Evolutionary conservation across 2,888 invertebrate species (phyloP).

Genomic region (Hipparchia sbordonii): DNA sequence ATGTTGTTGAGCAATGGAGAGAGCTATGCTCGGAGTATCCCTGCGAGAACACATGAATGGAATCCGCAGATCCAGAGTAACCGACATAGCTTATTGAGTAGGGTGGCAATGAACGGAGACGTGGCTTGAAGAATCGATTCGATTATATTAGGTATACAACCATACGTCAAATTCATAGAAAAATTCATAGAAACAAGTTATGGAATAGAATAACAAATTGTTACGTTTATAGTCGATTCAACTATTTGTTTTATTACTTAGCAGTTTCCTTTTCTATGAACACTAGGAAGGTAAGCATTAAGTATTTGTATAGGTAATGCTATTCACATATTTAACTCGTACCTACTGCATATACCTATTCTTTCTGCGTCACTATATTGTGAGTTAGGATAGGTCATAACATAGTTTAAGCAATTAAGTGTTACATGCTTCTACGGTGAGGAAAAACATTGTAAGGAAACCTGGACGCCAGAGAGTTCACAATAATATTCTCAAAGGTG

Average conservation of each 20-base stretch:
- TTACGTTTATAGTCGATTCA: not conserved
- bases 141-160: not conserved
- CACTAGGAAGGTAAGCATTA: not conserved
- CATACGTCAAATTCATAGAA: not conserved
- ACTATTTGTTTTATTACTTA: not conserved
- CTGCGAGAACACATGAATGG: too few relatives aligned
- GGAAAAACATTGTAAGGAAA: too few relatives aligned
- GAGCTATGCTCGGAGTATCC: too few relatives aligned
- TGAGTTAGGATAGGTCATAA: not conserved
- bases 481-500: not conserved
- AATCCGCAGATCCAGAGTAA: too few relatives aligned
- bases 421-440: too few relatives aligned
- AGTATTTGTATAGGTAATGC: conserved; percentile 1
- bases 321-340: conserved; percentile 1
- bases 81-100: too few relatives aligned
- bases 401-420: not conserved
- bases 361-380: not conserved
- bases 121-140: too few relatives aligned
- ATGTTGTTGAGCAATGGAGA: too few relatives aligned
- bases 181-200: not conserved
- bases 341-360: too few relatives aligned
- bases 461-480: too few relatives aligned
- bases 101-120: too few relatives aligned
- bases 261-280: conserved; percentile 3
- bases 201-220: not conserved